Base-by-base conservation (phyloP, 1,140 invertebrate genomes). In the Drosophila watanabei region DNA sequence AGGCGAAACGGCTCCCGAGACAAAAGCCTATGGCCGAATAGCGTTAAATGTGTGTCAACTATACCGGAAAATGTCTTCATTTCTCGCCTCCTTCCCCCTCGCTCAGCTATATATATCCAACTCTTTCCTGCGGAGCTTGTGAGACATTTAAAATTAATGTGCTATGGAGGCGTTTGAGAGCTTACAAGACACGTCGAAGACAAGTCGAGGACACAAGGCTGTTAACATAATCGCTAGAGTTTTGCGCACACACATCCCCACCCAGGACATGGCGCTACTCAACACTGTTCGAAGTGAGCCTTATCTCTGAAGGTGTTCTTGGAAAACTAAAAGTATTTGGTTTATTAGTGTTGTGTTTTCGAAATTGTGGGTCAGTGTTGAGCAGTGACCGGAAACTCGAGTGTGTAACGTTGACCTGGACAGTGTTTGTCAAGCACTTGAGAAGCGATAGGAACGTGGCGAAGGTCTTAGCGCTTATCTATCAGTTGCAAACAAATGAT, bases 141-240 rank as follows among this genome's bases (percentile, higher is more conserved):
- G 51, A 54, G 58, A 62, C 78, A 66, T 82, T 89, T 81, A 89
- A 88, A 89, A 88, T 89, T 81, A 72, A 89, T 88, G 70, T 72
- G 52, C 28, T 65, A 58, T 64, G 24, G 49, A 72, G 65, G 62
- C 69, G 52, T 87, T 79, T 48, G 45, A 56, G 68, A 60, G 71
- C 79, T 82, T 52, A 46, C 72, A 68, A 60, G 69, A 73, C 72
- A 56, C 35, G 64, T 59, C 68, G 37, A 81, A 71, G 69, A 61
- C 57, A 81, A 61, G 57, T 52, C 37, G 75, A 73, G 48, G 70
- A 79, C 45, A 75, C 51, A 52, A 41, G 62, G 68, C 56, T 41
- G 61, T 78, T 80, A 70, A 60, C 79, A 75, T 62, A 61, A 80
- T 58, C 37, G 52, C 28, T 58, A 28, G 54, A 41, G 45, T 51